These are phyloP conservation scores for Microctenopoma lineatum DNA, from an alignment of 2,797 vertebrate species.

Conservation along the genomic window DNA sequence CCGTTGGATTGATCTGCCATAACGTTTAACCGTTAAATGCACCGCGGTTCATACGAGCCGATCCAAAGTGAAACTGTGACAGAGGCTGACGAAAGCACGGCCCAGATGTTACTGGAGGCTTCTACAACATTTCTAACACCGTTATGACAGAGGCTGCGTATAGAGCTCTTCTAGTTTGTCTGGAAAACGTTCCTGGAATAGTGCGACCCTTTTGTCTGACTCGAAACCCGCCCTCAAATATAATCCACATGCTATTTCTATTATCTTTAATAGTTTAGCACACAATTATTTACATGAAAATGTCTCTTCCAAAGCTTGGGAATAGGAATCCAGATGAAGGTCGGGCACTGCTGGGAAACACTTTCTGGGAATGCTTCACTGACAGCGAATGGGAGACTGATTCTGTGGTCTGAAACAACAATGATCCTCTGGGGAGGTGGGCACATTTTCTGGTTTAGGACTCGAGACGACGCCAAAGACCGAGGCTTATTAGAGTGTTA, in stretches of 20 bases:
- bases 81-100: conserved; percentile 35
- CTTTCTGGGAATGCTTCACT: conserved; percentile 53
- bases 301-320: conserved; percentile 35
- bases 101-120: conserved; percentile 63
- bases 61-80: conserved; percentile 35
- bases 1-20: conserved; percentile 5
- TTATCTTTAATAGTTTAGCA: conserved; percentile 57
- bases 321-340: conserved; percentile 54
- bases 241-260: conserved; percentile 67
- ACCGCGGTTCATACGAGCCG: conserved; percentile 26
- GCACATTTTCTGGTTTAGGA: conserved; percentile 27
- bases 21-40: conserved; percentile 13
- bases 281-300: conserved; percentile 62
- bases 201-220: conserved; percentile 55
- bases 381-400: conserved; percentile 50
- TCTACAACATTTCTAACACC: conserved; percentile 54
- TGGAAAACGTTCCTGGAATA: conserved; percentile 58
- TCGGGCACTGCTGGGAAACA: conserved; percentile 41
- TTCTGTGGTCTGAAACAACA: conserved; percentile 47
- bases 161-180: conserved; percentile 55
- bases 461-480: conserved; percentile 12
- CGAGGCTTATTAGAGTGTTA: conserved; percentile 30
- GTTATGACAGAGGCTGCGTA: conserved; percentile 65
- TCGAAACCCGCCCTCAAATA: conserved; percentile 55
- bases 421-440: not conserved